Percentiles rank a stretch among this genome's conserved stretches.
phyloP scores from a whole-genome alignment of 1,140 invertebrate genomes.

The Microplitis demolitor region DNA sequence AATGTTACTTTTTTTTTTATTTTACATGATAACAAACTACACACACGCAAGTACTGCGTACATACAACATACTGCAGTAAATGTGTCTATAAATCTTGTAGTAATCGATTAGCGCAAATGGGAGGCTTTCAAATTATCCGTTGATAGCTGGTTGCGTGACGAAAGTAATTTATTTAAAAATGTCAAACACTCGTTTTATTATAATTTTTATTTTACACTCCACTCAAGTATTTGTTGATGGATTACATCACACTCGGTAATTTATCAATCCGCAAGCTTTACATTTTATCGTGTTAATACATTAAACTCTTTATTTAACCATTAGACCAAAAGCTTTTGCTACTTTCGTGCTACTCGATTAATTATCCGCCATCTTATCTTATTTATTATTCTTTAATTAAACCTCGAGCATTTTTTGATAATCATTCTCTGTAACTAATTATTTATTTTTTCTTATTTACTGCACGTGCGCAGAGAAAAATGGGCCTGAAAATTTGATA shows the following conservation, averaged over 20 bases:
- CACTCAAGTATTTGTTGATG: constrained; percentile 14
- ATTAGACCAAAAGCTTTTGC: background rate
- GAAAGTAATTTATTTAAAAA: constrained; percentile 10
- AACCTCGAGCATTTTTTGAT: background rate
- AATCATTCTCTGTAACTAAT: no score
- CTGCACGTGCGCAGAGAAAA: no score
- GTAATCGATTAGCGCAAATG: no score
- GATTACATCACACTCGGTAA: constrained; percentile 19
- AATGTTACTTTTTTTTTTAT: no score
- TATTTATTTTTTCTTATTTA: no score
- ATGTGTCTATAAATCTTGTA: no score
- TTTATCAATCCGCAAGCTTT: constrained; percentile 3
- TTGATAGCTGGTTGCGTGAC: background rate
- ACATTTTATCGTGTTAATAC: constrained; percentile 18
- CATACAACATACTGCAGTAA: no score
- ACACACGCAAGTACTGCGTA: no score
- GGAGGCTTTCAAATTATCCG: no score
- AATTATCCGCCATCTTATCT: constrained; percentile 9
- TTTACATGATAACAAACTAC: no score
- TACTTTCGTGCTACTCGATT: background rate
- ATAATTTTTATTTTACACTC: background rate
- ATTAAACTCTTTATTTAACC: constrained; percentile 18
- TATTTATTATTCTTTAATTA: no score
- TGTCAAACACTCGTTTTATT: background rate
- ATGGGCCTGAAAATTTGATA: no score